These are phyloP conservation scores for Anas platyrhynchos DNA, from an alignment of 2,113 vertebrate species.

Conservation along the genomic window DNA sequence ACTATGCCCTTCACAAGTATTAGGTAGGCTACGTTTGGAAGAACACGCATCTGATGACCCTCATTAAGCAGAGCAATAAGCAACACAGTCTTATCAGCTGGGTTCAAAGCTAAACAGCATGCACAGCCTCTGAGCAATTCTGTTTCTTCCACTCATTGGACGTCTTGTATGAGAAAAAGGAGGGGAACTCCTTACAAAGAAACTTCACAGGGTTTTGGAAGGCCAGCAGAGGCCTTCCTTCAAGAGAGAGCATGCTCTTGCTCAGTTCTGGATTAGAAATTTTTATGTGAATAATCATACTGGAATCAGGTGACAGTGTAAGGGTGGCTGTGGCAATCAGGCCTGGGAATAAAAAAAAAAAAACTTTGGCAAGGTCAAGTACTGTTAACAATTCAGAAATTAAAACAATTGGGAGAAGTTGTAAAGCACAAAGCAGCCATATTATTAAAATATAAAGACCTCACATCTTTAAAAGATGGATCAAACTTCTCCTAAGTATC, in stretches of 20 bases:
- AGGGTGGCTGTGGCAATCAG: neutral
- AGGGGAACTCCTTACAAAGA: fast-evolving
- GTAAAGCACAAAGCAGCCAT: neutral
- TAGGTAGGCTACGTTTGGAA: neutral
- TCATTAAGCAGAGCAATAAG: neutral
- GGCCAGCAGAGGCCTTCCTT: neutral
- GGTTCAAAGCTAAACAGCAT: neutral
- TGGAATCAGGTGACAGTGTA: fast-evolving
- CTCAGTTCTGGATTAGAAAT: neutral
- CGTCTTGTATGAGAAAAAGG: fast-evolving
- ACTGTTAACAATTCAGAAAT: neutral
- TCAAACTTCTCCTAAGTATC: neutral
- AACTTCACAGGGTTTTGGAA: neutral
- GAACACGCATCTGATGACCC: neutral
- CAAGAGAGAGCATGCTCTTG: neutral
- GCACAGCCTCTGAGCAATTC: neutral
- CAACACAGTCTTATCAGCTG: neutral
- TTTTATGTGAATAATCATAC: fast-evolving
- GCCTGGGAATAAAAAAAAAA: neutral
- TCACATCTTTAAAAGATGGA: neutral
- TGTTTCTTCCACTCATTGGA: neutral
- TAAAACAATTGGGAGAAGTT: neutral
- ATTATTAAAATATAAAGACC: neutral
- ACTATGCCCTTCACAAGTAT: neutral
- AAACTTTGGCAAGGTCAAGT: neutral